Conservation (phyloP, 2,797 vertebrate species). For the Margarornis squamiger region DNA sequence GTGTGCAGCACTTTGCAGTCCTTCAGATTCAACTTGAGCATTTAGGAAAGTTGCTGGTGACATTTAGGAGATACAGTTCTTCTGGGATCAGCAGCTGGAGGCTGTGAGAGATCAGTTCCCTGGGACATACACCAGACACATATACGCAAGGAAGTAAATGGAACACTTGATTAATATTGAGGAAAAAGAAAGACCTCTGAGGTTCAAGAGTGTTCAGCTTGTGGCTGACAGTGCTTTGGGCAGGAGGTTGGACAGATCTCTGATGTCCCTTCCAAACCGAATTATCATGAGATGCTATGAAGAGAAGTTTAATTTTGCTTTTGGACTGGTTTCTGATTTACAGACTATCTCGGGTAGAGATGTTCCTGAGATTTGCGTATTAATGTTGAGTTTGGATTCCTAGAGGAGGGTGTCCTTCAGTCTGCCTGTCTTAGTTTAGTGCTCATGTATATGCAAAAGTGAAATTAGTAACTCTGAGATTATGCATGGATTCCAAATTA, state of each 20-base stretch:
- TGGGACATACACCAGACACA: background rate
- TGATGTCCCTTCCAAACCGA: background rate
- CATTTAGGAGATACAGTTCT: background rate
- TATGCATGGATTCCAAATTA: background rate
- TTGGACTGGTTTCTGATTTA: background rate
- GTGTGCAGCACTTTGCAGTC: background rate
- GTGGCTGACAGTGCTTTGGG: background rate
- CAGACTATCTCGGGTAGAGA: background rate
- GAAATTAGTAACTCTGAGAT: slow-evolving; percentile 1
- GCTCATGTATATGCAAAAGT: slow-evolving; percentile 40
- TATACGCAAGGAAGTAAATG: background rate
- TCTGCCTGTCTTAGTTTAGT: slow-evolving; percentile 1
- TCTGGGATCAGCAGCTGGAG: background rate
- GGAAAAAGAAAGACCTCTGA: background rate
- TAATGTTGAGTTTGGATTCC: background rate
- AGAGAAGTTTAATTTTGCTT: background rate
- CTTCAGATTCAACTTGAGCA: background rate
- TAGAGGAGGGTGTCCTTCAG: background rate
- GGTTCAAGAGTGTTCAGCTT: background rate
- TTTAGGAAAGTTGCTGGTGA: background rate
- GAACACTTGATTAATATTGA: background rate
- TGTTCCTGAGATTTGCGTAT: background rate
- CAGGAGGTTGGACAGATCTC: background rate
- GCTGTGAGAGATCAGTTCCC: background rate
- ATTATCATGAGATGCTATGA: background rate